phyloP scores from a whole-genome alignment of 2,888 invertebrate genomes.

The Limnephilus auricula region DNA sequence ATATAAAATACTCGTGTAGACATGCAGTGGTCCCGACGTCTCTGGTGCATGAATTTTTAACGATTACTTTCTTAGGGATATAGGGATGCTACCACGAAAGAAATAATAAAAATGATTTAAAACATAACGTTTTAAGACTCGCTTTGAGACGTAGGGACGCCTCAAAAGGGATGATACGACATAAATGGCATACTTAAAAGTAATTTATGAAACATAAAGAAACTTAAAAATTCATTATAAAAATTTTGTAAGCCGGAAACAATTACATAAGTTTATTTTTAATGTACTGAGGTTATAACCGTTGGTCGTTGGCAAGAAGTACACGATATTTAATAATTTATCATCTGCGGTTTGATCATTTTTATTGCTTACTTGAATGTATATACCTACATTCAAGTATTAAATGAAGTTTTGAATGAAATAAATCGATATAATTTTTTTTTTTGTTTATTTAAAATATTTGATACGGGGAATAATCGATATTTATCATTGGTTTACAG shows the following conservation, averaged over 20 bases:
- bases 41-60: slow-evolving; percentile 64
- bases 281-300: too few species aligned
- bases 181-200: not conserved
- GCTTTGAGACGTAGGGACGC: not conserved
- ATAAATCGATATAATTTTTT: too few species aligned
- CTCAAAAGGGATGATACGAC: not conserved
- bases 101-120: slow-evolving; percentile 2
- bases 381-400: too few species aligned
- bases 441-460: too few species aligned
- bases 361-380: too few species aligned
- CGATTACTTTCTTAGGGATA: slow-evolving; percentile 50
- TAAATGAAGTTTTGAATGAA: too few species aligned
- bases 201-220: not conserved
- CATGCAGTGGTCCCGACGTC: slow-evolving; percentile 49
- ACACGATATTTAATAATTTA: too few species aligned
- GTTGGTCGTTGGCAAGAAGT: too few species aligned
- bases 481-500: too few species aligned
- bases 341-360: too few species aligned
- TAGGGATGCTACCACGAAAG: not conserved
- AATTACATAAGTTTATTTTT: not conserved
- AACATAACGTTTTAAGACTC: not conserved
- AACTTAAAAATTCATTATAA: not conserved
- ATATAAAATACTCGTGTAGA: slow-evolving; percentile 5
- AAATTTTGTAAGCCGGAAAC: not conserved
- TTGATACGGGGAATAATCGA: too few species aligned